phyloP scores from a whole-genome alignment of 2,113 vertebrate genomes.

The Heterotilapia buettikoferi region DNA sequence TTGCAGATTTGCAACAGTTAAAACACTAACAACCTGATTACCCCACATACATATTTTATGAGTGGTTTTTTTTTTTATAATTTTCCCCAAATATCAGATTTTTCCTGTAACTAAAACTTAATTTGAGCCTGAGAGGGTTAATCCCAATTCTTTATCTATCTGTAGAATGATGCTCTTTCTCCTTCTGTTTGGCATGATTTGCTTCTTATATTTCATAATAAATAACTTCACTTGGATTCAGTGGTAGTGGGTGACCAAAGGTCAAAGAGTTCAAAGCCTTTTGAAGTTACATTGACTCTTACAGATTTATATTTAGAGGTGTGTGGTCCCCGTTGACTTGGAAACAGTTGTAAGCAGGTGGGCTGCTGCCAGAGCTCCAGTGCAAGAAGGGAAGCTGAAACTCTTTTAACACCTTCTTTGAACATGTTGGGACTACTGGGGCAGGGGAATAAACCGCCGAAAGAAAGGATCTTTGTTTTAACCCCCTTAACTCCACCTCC shows the following conservation, averaged over 20 bases:
- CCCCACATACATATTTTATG: too few species aligned
- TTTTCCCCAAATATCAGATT: too few species aligned
- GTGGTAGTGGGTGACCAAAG: neutral
- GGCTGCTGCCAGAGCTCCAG: conserved; percentile 5
- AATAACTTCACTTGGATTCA: neutral
- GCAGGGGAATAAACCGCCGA: conserved; percentile 39
- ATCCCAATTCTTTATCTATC: neutral
- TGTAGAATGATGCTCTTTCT: neutral
- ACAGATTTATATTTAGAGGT: neutral
- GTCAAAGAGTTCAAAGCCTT: neutral
- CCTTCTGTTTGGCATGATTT: neutral
- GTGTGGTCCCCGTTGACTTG: neutral
- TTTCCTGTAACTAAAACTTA: too few species aligned
- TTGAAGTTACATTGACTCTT: neutral
- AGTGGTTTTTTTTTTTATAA: too few species aligned
- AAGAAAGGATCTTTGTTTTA: conserved; percentile 69
- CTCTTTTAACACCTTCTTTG: conserved; percentile 56
- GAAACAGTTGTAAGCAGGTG: conserved; percentile 47
- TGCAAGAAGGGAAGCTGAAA: neutral
- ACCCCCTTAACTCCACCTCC: conserved; percentile 36
- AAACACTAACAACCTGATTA: too few species aligned
- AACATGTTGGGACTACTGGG: conserved; percentile 47
- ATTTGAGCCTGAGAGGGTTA: too few species aligned
- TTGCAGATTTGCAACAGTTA: too few species aligned
- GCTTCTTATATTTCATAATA: neutral